phyloP scores from a whole-genome alignment of 2,797 vertebrate species.

The Enteromius paludinosus region DNA sequence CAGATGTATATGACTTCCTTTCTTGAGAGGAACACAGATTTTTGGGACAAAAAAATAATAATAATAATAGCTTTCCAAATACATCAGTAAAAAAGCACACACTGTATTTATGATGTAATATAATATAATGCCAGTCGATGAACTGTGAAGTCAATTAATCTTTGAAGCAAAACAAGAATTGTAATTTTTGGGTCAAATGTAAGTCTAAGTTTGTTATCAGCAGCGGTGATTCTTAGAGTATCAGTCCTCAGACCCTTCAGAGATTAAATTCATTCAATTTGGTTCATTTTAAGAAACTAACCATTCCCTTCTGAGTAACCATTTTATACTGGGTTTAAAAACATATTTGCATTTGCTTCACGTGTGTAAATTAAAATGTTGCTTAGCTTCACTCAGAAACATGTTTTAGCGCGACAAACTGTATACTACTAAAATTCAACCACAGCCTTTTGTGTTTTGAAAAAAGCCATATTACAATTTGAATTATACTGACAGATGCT shows the following conservation, averaged over 20 bases:
- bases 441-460: neutral
- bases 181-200: neutral
- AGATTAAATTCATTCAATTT: no score
- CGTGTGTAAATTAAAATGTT: neutral
- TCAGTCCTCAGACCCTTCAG: neutral
- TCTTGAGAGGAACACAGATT: neutral
- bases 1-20: neutral
- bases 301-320: neutral
- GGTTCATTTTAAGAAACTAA: neutral
- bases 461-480: neutral
- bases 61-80: neutral
- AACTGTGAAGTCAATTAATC: no score
- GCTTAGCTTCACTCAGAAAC: neutral
- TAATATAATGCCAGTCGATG: neutral
- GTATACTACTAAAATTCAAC: neutral
- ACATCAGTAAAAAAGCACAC: neutral
- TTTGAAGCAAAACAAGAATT: neutral
- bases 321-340: neutral
- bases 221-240: neutral
- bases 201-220: neutral
- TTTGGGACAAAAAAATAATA: neutral
- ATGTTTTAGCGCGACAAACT: neutral
- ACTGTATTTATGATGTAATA: neutral
- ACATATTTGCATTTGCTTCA: neutral
- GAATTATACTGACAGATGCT: no score